phyloP scores from a whole-genome alignment of 2,888 invertebrate genomes.

The Tryphoninae sp. region DNA sequence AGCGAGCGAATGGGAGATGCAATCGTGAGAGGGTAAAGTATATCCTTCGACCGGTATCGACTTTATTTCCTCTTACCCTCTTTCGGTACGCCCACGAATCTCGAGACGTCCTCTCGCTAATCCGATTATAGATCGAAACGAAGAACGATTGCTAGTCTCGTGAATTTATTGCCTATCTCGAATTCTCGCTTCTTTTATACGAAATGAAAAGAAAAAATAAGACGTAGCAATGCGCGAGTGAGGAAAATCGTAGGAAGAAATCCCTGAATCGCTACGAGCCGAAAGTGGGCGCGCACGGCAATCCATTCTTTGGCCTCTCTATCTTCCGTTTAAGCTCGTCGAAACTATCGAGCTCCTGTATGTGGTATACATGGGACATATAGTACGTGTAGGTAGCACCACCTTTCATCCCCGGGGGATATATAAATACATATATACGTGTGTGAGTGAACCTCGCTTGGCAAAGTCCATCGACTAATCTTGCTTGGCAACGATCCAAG shows the following conservation, averaged over 20 bases:
- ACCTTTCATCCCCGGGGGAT: not conserved
- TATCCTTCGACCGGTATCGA: conserved; percentile 37
- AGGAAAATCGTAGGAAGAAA: not conserved
- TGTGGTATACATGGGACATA: too few species aligned
- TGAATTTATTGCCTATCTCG: conserved; percentile 59
- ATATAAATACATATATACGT: not conserved
- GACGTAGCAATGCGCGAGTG: not conserved
- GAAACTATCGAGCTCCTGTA: conserved; percentile 23
- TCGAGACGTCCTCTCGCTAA: conserved; percentile 59
- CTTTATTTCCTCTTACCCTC: conserved; percentile 47
- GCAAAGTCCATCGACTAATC: conserved; percentile 68
- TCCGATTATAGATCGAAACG: conserved; percentile 62
- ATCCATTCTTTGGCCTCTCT: conserved; percentile 43
- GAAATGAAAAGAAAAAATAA: conserved; percentile 7
- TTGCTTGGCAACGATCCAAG: conserved; percentile 68
- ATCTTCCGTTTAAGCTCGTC: conserved; percentile 24
- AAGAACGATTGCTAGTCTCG: conserved; percentile 59
- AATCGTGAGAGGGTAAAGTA: conserved; percentile 20
- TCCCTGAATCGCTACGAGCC: conserved; percentile 1
- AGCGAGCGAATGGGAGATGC: conserved; percentile 14
- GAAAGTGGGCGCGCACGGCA: conserved; percentile 37
- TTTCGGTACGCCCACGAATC: conserved; percentile 37
- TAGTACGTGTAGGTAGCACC: not conserved
- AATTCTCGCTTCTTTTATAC: conserved; percentile 22
- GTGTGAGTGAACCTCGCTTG: conserved; percentile 10